A percentile compares a stretch with the other conserved stretches of the same genome.
phyloP scores from a whole-genome alignment of 2,113 vertebrate species.

The Tachuris rubrigastra region DNA sequence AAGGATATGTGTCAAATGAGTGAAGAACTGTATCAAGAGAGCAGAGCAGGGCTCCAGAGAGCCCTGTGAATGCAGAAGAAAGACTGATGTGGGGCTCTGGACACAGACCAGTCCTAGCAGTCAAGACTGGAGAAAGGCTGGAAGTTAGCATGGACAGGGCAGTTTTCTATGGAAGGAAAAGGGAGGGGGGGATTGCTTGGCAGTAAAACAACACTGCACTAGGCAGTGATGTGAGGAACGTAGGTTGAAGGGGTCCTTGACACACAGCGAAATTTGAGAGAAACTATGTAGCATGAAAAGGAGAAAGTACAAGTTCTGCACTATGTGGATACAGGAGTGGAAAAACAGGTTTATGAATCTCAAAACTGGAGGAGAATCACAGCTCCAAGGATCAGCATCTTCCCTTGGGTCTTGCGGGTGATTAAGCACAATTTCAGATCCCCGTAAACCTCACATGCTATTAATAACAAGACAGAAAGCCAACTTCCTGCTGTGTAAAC shows the following conservation, averaged over 20 bases:
- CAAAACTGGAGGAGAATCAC: neutral
- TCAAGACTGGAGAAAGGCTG: neutral
- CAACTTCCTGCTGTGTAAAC: neutral
- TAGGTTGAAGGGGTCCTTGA: neutral
- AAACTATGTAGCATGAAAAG: neutral
- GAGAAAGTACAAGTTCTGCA: neutral
- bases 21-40: neutral
- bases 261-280: neutral
- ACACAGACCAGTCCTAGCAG: neutral
- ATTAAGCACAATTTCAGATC: neutral
- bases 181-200: neutral
- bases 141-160: neutral
- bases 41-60: neutral
- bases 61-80: neutral
- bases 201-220: neutral
- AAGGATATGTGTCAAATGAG: neutral
- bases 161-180: neutral
- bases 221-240: neutral
- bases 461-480: neutral
- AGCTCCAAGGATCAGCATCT: neutral
- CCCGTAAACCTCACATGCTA: neutral
- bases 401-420: neutral
- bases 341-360: neutral
- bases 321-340: rapidly evolving
- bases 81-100: neutral